Evolutionary conservation across 2,797 vertebrate genomes (phyloP), one percentile per base, ranked within the genome.

Genomic region (Anabacerthia variegaticeps): DNA sequence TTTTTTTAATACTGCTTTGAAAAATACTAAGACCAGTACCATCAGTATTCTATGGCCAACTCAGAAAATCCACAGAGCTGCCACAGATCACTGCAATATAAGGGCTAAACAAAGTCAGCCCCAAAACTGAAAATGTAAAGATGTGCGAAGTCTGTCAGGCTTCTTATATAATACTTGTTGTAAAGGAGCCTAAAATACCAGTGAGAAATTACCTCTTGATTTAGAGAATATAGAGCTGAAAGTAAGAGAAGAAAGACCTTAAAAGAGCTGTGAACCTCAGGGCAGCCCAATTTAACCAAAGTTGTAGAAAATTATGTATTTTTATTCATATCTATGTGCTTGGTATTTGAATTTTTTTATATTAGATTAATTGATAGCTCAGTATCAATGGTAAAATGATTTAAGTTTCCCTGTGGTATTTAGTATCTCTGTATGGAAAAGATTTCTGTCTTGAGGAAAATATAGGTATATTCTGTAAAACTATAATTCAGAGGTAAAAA

Each of bases 81-180:
- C 56, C 67, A 80, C 56, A 90, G 46, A 58, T 91, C 55, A 32
- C 71, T 86, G 68, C 48, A 62, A 59, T 10, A 1, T 48, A 68
- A 93, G 48, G 44, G 39, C 76, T 84, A 67, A 86, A 91, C 51
- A 91, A 93, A 83, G 34, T 93, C 87, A 82, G 92, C 36, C 49
- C 32, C 49, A 76, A 62, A 84, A 84, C 4, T 93, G 68, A 75
- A 94, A 54, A 72, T 76, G 41, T 86, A 51, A 89, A 85, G 82
- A 68, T 85, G 34, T 75, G 39, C 51, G 43, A 84, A 94, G 34
- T 76, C 68, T 79, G 66, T 86, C 41, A 80, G 74, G 30, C 27
- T 71, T 76, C 67, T 93, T 89, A 92, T 39, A 44, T 78, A 88
- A 80, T 7, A 1, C 49, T 37, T 7, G 28, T 62, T 75, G 9